Evolutionary conservation across 2,888 invertebrate species (phyloP).

Genomic region (Drosophila siamana): DNA sequence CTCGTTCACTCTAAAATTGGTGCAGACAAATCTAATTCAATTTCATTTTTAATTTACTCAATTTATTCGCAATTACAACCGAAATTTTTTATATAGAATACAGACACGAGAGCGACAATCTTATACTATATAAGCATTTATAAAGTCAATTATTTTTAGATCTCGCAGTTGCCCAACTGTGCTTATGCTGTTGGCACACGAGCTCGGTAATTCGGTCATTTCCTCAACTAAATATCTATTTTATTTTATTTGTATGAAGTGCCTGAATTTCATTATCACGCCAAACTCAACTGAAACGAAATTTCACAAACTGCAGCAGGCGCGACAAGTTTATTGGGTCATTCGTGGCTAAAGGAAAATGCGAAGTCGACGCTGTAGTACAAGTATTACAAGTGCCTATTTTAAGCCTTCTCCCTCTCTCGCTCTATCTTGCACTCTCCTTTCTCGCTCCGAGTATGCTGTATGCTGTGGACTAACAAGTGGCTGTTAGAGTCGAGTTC

Average conservation of each 20-base stretch:
- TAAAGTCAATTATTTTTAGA: slow-evolving; percentile 9
- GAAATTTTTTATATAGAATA: slow-evolving; percentile 11
- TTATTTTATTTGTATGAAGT: slow-evolving; percentile 6
- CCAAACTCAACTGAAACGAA: background rate
- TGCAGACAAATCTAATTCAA: slow-evolving; percentile 5
- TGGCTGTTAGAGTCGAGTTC: slow-evolving; percentile 36
- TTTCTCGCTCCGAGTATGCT: background rate
- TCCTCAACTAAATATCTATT: slow-evolving; percentile 18
- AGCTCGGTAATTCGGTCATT: slow-evolving; percentile 6
- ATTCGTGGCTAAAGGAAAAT: slow-evolving; percentile 19
- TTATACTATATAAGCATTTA: background rate
- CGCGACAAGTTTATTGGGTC: slow-evolving; percentile 43
- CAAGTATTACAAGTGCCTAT: slow-evolving; percentile 28
- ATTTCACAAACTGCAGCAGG: slow-evolving; percentile 1
- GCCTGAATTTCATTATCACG: slow-evolving; percentile 36
- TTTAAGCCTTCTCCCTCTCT: slow-evolving; percentile 28
- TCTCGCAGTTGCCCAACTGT: background rate
- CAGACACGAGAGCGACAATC: background rate
- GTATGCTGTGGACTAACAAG: slow-evolving; percentile 35
- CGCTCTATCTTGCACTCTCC: background rate
- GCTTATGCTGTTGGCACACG: slow-evolving; percentile 2
- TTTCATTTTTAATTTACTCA: slow-evolving; percentile 22
- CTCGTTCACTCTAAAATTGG: too few species aligned
- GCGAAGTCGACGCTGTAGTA: background rate
- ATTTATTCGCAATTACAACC: slow-evolving; percentile 28